Evolutionary conservation across 1,140 invertebrate species (phyloP).

Genomic region (Drosophila arawakana): DNA sequence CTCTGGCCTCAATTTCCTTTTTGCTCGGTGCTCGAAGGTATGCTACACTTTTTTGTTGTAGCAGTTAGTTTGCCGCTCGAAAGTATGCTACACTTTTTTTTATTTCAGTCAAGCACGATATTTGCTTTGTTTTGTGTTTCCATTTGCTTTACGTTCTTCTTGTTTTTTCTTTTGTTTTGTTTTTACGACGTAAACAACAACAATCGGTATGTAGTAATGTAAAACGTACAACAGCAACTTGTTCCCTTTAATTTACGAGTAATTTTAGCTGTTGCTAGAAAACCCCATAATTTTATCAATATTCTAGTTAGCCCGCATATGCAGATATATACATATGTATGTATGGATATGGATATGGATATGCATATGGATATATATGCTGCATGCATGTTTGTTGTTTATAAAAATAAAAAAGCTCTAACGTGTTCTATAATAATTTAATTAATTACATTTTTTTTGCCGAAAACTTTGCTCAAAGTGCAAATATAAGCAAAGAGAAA

Average conservation of each 20-base stretch:
- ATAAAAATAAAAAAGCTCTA: slow-evolving; percentile 16
- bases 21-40: slow-evolving; percentile 37
- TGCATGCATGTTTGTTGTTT: background rate
- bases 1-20: slow-evolving; percentile 31
- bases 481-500: slow-evolving; percentile 6
- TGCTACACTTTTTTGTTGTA: slow-evolving; percentile 25
- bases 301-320: slow-evolving; percentile 16
- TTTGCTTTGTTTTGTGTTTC: slow-evolving; percentile 23
- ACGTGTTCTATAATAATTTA: slow-evolving; percentile 19
- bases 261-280: background rate
- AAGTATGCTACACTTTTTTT: slow-evolving; percentile 22
- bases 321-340: background rate
- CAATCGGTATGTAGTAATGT: background rate
- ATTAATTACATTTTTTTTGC: slow-evolving; percentile 39
- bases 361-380: background rate
- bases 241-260: slow-evolving; percentile 32
- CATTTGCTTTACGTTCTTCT: background rate
- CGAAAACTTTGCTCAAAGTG: slow-evolving; percentile 11
- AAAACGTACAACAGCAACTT: slow-evolving; percentile 49
- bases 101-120: slow-evolving; percentile 3
- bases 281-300: slow-evolving; percentile 13
- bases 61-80: background rate
- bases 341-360: slow-evolving; percentile 2
- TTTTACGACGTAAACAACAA: slow-evolving; percentile 21
- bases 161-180: slow-evolving; percentile 21